Base-by-base conservation (phyloP, 1,140 invertebrate genomes). In the Dinothrombium tinctorium region DNA sequence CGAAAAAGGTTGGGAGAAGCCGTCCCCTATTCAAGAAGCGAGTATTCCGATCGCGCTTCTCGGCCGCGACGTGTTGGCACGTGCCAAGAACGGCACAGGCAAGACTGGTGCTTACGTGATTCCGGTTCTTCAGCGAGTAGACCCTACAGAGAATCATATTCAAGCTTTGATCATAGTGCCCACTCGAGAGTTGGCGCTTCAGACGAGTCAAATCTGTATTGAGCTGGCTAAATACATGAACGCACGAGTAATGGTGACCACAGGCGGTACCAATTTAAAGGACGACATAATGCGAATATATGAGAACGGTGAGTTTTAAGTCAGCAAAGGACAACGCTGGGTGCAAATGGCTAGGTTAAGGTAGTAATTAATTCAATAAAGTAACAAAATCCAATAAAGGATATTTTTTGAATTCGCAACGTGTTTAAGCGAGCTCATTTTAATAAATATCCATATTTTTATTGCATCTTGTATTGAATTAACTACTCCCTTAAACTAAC, bases 201-300 rank as follows among this genome's bases (percentile, higher is more conserved):
- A 99, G 63, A 98, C 92, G 54, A 94, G 87, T 67, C 90, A 98
- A 66, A 98, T 99, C 54, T 92, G 90, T 61, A 96, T 95, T 59
- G 89, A 99, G 61, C 65, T 99, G 43, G 76, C 86, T 44, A 98
- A 98, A 63, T 87, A 94, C 60, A 71, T 89, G 65, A 71, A 81
- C 56, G 72, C 89, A 50, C 79, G 83, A 60, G 81, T 96, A 40
- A 98, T 98, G 92, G 94, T 98, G 36, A 96, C 94, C 47, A 99
- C 92, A 53, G 89, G 74, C 49, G 90, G 92, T 51, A 98, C 90
- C 47, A 90, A 94, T 64, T 69, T 98, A 44, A 77, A 89, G 56
- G 92, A 99, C 63, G 94, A 99, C 60, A 98, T 99, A 58, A 87
- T 98, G 76, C 77, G 92, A 65, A 84, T 99, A 58, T 95, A 94